Conservation (phyloP, 2,113 vertebrate species). For the Centrocercus urophasianus region DNA sequence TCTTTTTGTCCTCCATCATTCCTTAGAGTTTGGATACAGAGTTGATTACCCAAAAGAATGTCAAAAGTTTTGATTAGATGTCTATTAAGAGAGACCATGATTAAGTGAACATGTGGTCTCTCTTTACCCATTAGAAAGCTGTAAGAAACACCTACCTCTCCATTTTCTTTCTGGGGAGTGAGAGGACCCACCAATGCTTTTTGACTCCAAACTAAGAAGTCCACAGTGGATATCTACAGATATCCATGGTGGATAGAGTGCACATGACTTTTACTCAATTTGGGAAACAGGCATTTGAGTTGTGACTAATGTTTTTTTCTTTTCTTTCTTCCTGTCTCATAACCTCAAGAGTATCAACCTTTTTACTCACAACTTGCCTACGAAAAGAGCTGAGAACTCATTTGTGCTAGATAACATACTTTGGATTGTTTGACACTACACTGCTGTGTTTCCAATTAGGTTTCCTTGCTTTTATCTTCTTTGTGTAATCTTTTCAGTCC, state of each 20-base stretch:
- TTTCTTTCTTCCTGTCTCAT: slow-evolving; percentile 11
- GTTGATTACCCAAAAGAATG: not conserved
- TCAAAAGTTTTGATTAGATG: not conserved
- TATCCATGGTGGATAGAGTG: not conserved
- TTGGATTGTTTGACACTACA: slow-evolving; percentile 29
- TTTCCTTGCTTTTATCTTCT: slow-evolving; percentile 64
- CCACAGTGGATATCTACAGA: not conserved
- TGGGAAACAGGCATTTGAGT: not conserved
- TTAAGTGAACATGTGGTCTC: not conserved
- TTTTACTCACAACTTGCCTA: not conserved
- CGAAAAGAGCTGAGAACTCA: not conserved
- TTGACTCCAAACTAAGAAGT: not conserved
- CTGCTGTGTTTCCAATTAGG: slow-evolving; percentile 72
- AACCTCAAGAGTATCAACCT: slow-evolving; percentile 56
- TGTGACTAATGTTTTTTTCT: not conserved
- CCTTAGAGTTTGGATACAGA: not conserved
- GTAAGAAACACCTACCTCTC: not conserved
- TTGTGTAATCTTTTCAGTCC: slow-evolving; percentile 57
- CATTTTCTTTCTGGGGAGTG: not conserved
- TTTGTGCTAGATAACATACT: slow-evolving; percentile 49
- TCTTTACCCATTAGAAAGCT: not conserved
- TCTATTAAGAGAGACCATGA: not conserved
- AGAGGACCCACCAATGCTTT: rapidly evolving
- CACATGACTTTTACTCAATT: not conserved
- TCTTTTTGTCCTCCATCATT: not conserved